Evolutionary conservation across 2,797 vertebrate genomes (phyloP).

Genomic region (Eulemur albifrons): DNA sequence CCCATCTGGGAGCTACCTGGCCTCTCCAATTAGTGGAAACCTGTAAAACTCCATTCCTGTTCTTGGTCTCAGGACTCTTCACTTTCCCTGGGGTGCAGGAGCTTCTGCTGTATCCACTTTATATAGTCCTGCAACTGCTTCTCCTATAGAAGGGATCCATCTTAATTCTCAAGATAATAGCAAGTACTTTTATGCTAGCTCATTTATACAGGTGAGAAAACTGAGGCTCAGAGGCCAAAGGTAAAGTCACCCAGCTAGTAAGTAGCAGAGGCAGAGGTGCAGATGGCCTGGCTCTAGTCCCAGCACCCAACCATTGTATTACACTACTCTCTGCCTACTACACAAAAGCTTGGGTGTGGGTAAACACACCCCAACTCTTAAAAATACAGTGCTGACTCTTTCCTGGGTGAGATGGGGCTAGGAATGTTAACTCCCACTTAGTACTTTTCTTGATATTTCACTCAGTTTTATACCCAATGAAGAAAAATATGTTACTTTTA

Average conservation of each 20-base stretch:
- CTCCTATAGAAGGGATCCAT: neutral
- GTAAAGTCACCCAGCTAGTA: neutral
- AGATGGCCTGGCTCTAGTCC: neutral
- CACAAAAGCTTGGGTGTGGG: neutral
- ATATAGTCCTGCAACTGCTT: neutral
- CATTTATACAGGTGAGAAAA: neutral
- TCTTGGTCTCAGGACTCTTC: neutral
- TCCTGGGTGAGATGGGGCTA: neutral
- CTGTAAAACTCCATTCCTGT: neutral
- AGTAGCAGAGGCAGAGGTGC: neutral
- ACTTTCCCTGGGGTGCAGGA: neutral
- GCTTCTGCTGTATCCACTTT: neutral
- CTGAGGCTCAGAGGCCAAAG: neutral
- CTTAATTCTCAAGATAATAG: neutral
- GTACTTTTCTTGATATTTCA: neutral
- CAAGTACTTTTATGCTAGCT: neutral
- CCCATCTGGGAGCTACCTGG: neutral
- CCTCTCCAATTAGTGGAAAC: neutral
- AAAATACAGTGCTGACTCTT: neutral
- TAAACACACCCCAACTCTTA: neutral
- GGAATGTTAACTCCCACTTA: neutral
- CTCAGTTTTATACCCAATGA: neutral
- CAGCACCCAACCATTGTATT: no score
- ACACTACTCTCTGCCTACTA: neutral
- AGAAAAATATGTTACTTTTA: constrained; percentile 2